Conservation (phyloP, 1,140 invertebrate genomes). For the Maconellicoccus hirsutus region DNA sequence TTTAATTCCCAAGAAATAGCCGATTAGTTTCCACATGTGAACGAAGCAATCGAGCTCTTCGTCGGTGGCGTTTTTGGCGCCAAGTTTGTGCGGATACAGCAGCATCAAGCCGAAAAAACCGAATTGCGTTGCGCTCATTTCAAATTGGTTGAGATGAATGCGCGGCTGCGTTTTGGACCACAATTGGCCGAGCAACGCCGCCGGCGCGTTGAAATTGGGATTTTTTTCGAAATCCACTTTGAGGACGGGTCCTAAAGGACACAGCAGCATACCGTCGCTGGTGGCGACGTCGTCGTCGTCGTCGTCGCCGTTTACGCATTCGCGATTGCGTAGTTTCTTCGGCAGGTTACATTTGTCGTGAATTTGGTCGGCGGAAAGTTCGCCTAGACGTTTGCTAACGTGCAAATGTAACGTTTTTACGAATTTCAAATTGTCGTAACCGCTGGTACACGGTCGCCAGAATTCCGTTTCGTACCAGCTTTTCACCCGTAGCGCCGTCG, state of each 20-base stretch:
- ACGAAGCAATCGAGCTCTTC: conserved; percentile 57
- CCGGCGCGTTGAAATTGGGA: conserved; percentile 27
- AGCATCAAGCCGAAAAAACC: conserved; percentile 70
- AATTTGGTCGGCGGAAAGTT: conserved; percentile 28
- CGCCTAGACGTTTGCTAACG: conserved; percentile 34
- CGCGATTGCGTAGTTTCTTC: background rate
- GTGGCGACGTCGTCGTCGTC: background rate
- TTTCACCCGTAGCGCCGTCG: conserved; percentile 37
- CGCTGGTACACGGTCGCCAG: conserved; percentile 36
- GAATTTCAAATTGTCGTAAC: conserved; percentile 35
- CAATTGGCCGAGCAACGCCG: background rate
- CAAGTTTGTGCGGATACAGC: conserved; percentile 50
- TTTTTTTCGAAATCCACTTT: conserved; percentile 22
- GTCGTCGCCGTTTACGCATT: conserved; percentile 34
- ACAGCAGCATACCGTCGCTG: conserved; percentile 30
- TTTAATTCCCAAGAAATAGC: conserved; percentile 63
- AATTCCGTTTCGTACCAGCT: conserved; percentile 42
- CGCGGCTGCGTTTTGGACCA: conserved; percentile 35
- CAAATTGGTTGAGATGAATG: conserved; percentile 50
- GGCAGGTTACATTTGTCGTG: conserved; percentile 25
- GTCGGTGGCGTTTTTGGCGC: conserved; percentile 40
- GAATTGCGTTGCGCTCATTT: conserved; percentile 71
- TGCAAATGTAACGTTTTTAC: conserved; percentile 39
- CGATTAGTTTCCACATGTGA: conserved; percentile 71
- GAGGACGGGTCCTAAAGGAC: conserved; percentile 32